Conservation (phyloP, 2,888 invertebrate genomes). For the Elysia crispata region DNA sequence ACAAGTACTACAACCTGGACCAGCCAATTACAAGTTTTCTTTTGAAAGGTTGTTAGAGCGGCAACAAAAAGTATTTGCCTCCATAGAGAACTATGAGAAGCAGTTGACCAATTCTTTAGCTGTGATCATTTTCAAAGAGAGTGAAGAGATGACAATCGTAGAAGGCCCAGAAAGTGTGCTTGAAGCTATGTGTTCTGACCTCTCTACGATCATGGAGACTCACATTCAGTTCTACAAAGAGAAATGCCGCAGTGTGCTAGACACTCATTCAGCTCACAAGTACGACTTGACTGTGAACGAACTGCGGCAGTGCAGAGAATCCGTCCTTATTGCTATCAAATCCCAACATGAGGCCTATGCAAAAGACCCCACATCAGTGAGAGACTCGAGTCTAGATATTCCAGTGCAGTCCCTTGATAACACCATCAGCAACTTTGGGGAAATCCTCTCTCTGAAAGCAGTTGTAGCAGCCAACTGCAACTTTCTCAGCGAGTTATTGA, state of each 20-base stretch:
- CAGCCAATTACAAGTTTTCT: slow-evolving; percentile 54
- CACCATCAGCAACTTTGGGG: slow-evolving; percentile 58
- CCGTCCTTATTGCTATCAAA: slow-evolving; percentile 49
- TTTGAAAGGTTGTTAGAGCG: slow-evolving; percentile 60
- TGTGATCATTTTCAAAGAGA: slow-evolving; percentile 55
- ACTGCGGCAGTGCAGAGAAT: slow-evolving; percentile 50
- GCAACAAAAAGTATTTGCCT: slow-evolving; percentile 58
- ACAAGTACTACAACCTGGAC: slow-evolving; percentile 25
- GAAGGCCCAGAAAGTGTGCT: slow-evolving; percentile 57
- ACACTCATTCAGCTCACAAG: slow-evolving; percentile 53
- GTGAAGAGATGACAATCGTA: slow-evolving; percentile 57
- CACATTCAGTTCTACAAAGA: slow-evolving; percentile 57
- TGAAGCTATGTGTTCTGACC: slow-evolving; percentile 57
- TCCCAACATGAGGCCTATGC: slow-evolving; percentile 50
- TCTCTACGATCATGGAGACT: slow-evolving; percentile 57
- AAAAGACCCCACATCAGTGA: slow-evolving; percentile 46
- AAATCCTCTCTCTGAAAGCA: slow-evolving; percentile 53
- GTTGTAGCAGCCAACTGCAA: slow-evolving; percentile 47
- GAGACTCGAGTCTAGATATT: slow-evolving; percentile 49
- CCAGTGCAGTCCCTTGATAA: slow-evolving; percentile 55
- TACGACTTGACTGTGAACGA: slow-evolving; percentile 55
- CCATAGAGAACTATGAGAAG: slow-evolving; percentile 60
- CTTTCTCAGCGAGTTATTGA: slow-evolving; percentile 51
- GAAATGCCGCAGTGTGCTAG: slow-evolving; percentile 51
- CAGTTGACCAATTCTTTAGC: slow-evolving; percentile 54